phyloP scores from a whole-genome alignment of 2,888 invertebrate species.

The Rambutsinella grinnellia region DNA sequence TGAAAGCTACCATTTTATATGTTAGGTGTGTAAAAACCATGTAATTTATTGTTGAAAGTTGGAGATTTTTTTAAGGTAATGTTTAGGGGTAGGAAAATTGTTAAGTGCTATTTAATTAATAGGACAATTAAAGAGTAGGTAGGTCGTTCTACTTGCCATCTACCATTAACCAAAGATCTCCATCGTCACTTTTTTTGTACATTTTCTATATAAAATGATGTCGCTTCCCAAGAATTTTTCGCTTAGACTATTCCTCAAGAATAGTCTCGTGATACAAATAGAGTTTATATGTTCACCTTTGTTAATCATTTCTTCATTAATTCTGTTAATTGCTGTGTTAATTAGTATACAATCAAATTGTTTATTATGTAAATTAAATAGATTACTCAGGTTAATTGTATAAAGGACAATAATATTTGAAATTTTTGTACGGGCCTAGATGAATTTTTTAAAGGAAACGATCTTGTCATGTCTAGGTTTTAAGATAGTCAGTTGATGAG shows the following conservation, averaged over 20 bases:
- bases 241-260: neutral
- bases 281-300: neutral
- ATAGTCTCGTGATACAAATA: neutral
- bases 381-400: neutral
- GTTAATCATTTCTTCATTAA: neutral
- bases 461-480: neutral
- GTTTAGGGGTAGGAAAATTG: no score
- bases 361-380: neutral
- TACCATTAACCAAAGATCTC: slow-evolving; percentile 57
- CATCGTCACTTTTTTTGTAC: slow-evolving; percentile 33
- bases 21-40: no score
- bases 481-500: neutral
- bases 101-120: no score
- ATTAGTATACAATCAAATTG: neutral
- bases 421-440: neutral
- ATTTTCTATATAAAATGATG: neutral
- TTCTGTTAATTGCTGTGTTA: neutral
- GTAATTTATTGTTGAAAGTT: no score
- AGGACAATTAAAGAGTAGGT: no score
- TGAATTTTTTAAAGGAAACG: neutral
- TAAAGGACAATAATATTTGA: neutral
- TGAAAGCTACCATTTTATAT: no score
- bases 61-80: no score
- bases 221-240: neutral
- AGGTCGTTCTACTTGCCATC: neutral